Evolutionary conservation across 2,113 vertebrate species (phyloP), one percentile per base, ranked within the genome.

Genomic region (Pogona vitticeps): DNA sequence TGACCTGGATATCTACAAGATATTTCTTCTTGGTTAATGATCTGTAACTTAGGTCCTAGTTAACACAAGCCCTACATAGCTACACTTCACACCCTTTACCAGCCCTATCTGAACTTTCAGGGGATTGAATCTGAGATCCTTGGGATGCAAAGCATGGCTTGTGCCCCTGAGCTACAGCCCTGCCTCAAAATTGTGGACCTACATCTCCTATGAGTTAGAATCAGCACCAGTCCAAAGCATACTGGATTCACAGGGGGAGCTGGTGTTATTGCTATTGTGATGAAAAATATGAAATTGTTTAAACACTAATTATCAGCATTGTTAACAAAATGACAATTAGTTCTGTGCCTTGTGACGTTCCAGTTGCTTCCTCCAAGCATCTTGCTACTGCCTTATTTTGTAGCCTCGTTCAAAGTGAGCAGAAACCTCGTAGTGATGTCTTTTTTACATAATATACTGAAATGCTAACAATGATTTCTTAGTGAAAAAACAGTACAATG

Each of bases 401-500:
- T 2, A 1, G 0, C 70, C 0, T 56, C 2, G 0, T 0, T 9
- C 70, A 28, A 78, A 59, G 33, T 17, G 20, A 59, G 52, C 8
- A 65, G 23, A 1, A 36, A 23, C 18, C 17, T 31, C 23, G 21
- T 77, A 58, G 52, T n/a, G 38, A 23, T 20, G 3, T 6, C 26
- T n/a, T 12, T 14, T 71, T 18, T 33, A n/a, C n/a, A n/a, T n/a
- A 84, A 58, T 46, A 18, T 42, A 13, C n/a, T n/a, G 38, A 42
- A 42, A 31, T 9, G 17, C 0, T 68, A 42, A 59, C 9, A 26
- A 7, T 36, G 0, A 0, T 1, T 0, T 61, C n/a, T n/a, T 80
- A 6, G 42, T 1, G 58, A 28, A 20, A 38, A 0, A 0, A 0
- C 1, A 21, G 23, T 26, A 28, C 7, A n/a, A 59, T 56, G 38